Evolutionary conservation across 2,888 invertebrate genomes (phyloP).

Genomic region (Sesia bembeciformis): DNA sequence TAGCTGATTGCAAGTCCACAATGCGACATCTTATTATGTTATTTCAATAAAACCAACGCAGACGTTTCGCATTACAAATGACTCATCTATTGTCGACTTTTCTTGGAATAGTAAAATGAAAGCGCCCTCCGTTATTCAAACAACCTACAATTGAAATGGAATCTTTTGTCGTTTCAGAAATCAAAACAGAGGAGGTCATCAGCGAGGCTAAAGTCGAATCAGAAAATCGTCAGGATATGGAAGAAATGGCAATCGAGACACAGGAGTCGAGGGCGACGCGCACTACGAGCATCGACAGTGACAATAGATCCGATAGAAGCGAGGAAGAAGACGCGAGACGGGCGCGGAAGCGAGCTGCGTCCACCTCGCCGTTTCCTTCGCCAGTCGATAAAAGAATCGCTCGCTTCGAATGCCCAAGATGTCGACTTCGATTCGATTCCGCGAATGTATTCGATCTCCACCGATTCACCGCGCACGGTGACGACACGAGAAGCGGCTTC

Average conservation of each 20-base stretch:
- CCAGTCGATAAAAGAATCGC: slow-evolving; percentile 55
- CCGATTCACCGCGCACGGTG: slow-evolving; percentile 76
- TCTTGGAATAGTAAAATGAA: slow-evolving; percentile 68
- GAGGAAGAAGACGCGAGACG: slow-evolving; percentile 54
- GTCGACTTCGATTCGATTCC: slow-evolving; percentile 83
- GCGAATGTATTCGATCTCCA: slow-evolving; percentile 82
- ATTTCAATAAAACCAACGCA: slow-evolving; percentile 37
- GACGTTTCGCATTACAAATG: slow-evolving; percentile 41
- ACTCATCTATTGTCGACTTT: slow-evolving; percentile 68
- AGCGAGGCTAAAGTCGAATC: slow-evolving; percentile 61
- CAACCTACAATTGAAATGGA: slow-evolving; percentile 25
- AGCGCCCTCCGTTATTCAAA: slow-evolving; percentile 60
- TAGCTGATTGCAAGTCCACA: slow-evolving; percentile 47
- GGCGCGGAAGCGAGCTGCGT: slow-evolving; percentile 54
- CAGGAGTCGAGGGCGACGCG: slow-evolving; percentile 44
- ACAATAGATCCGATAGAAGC: slow-evolving; percentile 73
- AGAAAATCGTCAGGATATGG: slow-evolving; percentile 34
- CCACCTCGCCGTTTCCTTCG: slow-evolving; percentile 47
- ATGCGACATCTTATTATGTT: slow-evolving; percentile 47
- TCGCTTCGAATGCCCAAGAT: slow-evolving; percentile 79
- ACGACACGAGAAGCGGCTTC: slow-evolving; percentile 77
- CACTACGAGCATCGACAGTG: slow-evolving; percentile 69
- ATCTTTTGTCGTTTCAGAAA: slow-evolving; percentile 66
- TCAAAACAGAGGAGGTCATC: slow-evolving; percentile 67
- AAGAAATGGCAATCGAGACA: slow-evolving; percentile 42